Evolutionary conservation across 2,113 vertebrate genomes (phyloP).

Genomic region (Cairina moschata): DNA sequence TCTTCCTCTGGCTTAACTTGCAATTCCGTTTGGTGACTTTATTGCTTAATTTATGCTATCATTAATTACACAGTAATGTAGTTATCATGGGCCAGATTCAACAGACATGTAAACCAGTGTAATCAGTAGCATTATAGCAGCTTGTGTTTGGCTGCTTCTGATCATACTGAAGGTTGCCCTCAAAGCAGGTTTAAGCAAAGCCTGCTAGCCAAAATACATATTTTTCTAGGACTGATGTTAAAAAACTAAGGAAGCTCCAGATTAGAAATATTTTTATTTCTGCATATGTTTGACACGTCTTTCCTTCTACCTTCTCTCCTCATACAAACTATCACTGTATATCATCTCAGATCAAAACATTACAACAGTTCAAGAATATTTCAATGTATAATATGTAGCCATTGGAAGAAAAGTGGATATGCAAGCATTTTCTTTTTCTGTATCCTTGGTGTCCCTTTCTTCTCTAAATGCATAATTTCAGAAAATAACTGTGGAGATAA

Average conservation of each 20-base stretch:
- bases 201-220: constrained; percentile 35
- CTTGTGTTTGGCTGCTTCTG: background rate
- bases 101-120: background rate
- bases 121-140: constrained; percentile 14
- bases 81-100: background rate
- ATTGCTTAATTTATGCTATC: constrained; percentile 24
- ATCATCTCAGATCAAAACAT: constrained; percentile 21
- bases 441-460: background rate
- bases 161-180: background rate
- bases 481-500: background rate
- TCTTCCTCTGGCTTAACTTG: background rate
- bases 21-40: background rate
- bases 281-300: constrained; percentile 33
- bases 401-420: background rate
- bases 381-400: background rate
- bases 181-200: background rate
- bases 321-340: background rate
- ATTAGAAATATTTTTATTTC: constrained; percentile 38
- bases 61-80: background rate
- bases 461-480: constrained; percentile 1
- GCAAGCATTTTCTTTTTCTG: background rate
- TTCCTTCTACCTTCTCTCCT: constrained; percentile 15
- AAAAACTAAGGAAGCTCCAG: constrained; percentile 39
- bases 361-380: constrained; percentile 26
- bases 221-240: constrained; percentile 48